phyloP scores from a whole-genome alignment of 2,113 vertebrate species.

The Heliornis fulica region DNA sequence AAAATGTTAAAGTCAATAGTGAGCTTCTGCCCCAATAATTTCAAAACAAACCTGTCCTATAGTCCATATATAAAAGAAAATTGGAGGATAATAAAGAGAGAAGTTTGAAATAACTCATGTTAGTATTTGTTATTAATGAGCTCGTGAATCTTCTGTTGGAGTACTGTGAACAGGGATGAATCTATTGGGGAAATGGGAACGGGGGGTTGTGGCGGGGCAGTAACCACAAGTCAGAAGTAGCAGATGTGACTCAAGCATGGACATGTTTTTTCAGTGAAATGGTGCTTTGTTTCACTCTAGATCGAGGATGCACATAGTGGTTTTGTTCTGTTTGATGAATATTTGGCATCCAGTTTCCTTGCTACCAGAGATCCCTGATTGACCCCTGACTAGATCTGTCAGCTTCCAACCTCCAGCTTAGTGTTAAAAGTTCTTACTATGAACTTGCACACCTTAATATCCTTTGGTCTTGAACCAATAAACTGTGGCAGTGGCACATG shows the following conservation, averaged over 20 bases:
- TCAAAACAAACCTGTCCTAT: neutral
- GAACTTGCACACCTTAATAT: neutral
- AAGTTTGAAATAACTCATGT: neutral
- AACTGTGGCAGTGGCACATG: neutral
- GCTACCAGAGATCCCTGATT: neutral
- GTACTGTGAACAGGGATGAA: neutral
- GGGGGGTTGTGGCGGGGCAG: no score
- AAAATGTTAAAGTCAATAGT: neutral
- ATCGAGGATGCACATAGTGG: neutral
- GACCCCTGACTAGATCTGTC: neutral
- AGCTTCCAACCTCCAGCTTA: neutral
- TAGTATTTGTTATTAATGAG: neutral
- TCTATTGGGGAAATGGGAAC: neutral
- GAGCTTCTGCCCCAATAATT: neutral
- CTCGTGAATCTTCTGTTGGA: neutral
- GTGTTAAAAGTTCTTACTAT: neutral
- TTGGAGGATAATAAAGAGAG: neutral
- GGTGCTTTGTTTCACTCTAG: neutral
- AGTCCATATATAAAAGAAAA: neutral
- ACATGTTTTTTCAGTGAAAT: neutral
- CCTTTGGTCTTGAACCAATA: neutral
- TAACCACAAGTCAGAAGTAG: neutral
- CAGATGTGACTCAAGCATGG: neutral
- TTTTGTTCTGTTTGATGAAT: neutral
- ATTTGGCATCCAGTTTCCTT: neutral